Percentiles rank a stretch among this genome's conserved stretches.
Evolutionary conservation across 1,140 invertebrate genomes (phyloP).

Genomic region (Dendrolimus kikuchii): DNA sequence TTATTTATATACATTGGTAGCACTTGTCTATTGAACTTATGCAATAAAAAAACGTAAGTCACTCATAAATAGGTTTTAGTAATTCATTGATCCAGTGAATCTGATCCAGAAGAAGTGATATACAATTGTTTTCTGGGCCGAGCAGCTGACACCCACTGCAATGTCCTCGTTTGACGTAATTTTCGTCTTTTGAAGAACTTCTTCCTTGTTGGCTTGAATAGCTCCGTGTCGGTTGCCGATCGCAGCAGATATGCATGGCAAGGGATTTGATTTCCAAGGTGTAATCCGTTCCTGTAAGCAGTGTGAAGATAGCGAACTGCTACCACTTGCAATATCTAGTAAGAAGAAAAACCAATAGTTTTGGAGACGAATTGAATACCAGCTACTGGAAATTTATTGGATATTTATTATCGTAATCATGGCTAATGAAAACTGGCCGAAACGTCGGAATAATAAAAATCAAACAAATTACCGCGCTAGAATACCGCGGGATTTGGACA

Average conservation of each 20-base stretch:
- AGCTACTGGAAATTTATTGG: too few species aligned
- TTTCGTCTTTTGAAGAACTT: constrained; percentile 40
- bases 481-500: too few species aligned
- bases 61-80: constrained; percentile 55
- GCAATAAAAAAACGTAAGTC: constrained; percentile 4
- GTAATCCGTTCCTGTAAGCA: constrained; percentile 50
- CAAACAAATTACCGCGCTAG: too few species aligned
- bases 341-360: constrained; percentile 8
- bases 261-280: constrained; percentile 41
- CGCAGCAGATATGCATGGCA: constrained; percentile 53
- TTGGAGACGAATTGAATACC: too few species aligned
- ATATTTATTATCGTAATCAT: too few species aligned
- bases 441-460: too few species aligned
- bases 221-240: constrained; percentile 34
- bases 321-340: constrained; percentile 49
- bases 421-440: too few species aligned
- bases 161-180: constrained; percentile 32
- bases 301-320: constrained; percentile 55
- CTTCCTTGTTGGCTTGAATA: constrained; percentile 17
- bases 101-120: constrained; percentile 34
- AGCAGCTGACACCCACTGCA: constrained; percentile 48
- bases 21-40: neutral
- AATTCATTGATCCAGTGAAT: constrained; percentile 54
- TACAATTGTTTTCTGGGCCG: constrained; percentile 16
- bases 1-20: too few species aligned